Conservation (phyloP, 2,888 invertebrate species). For the Parapristionchus giblindavisi region DNA sequence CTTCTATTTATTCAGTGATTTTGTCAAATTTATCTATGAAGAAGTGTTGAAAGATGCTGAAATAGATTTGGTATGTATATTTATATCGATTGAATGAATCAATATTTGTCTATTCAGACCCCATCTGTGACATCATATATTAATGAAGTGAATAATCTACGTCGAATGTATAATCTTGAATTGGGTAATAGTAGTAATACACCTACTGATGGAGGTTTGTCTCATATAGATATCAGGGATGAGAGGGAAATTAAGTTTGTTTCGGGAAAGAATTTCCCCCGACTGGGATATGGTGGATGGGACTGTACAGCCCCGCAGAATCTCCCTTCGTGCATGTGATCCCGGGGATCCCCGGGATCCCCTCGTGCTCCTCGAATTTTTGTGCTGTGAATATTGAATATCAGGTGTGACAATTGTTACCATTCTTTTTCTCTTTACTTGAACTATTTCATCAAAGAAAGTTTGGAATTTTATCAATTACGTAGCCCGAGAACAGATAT, state of each 20-base stretch:
- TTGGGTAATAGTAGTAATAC: background rate
- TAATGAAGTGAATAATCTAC: constrained; percentile 33
- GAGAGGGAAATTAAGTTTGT: background rate
- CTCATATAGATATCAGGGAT: background rate
- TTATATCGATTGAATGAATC: background rate
- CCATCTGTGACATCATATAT: constrained; percentile 27
- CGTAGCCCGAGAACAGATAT: too few relatives aligned
- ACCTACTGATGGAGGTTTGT: background rate
- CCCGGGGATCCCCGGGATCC: too few relatives aligned
- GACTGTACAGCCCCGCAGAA: too few relatives aligned
- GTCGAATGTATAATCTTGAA: constrained; percentile 23
- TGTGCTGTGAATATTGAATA: too few relatives aligned
- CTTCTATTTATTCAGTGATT: background rate
- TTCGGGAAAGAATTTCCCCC: background rate
- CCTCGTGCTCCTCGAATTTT: too few relatives aligned
- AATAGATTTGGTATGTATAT: constrained; percentile 24
- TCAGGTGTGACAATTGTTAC: too few relatives aligned
- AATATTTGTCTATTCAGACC: constrained; percentile 3
- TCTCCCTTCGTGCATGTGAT: too few relatives aligned
- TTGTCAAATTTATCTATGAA: constrained; percentile 13
- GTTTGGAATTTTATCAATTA: too few relatives aligned
- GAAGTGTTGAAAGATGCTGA: constrained; percentile 32
- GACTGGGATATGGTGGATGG: too few relatives aligned
- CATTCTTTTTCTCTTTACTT: too few relatives aligned
- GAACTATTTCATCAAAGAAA: too few relatives aligned